Base-by-base conservation (phyloP, 2,797 vertebrate species). In the Babyrousa celebensis region DNA sequence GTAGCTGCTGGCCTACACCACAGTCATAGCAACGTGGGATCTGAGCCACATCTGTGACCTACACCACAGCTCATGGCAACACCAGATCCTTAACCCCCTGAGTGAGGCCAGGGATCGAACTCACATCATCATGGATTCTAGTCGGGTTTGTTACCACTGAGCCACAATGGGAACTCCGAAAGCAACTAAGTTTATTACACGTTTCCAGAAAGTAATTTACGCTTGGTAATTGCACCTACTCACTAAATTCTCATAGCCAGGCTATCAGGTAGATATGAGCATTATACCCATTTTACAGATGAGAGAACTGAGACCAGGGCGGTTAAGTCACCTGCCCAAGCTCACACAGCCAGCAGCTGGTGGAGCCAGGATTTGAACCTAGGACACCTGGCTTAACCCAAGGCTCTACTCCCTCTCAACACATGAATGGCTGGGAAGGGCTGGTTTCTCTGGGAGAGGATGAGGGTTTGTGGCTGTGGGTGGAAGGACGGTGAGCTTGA, bases 221-320 rank as follows among this genome's bases (percentile, higher is more conserved):
- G 74, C 68, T 86, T 60, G 14, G 68, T 70, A 62, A 25, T 83
- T 79, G 63, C 29, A 48, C 85, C 82, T 54, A 80, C 43, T 58
- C 60, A 32, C 36, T 92, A 83, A 86, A 89, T 65, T 91, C 48
- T 79, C 60, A 94, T 36, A 48, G 72, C n/a, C 83, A 88, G 32
- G 14, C 16, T 58, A 52, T 63, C 32, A 7, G 15, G 29, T 78
- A 78, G 27, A 15, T 72, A 52, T 29, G 25, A 78, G 10, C 25
- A 15, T 70, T 74, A 36, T n/a, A 27, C 32, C 25, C 63, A 80
- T 92, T 84, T 94, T 89, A 83, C 3, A 91, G 94, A 89, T 62
- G 36, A 83, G 27, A 72, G 36, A 89, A 92, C 32, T 23, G 80
- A 95, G 90, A 18, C 77, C 71, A 77, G n/a, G 74, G 60, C 87